Conservation (phyloP, 2,797 vertebrate species). For the Botia almorhae region DNA sequence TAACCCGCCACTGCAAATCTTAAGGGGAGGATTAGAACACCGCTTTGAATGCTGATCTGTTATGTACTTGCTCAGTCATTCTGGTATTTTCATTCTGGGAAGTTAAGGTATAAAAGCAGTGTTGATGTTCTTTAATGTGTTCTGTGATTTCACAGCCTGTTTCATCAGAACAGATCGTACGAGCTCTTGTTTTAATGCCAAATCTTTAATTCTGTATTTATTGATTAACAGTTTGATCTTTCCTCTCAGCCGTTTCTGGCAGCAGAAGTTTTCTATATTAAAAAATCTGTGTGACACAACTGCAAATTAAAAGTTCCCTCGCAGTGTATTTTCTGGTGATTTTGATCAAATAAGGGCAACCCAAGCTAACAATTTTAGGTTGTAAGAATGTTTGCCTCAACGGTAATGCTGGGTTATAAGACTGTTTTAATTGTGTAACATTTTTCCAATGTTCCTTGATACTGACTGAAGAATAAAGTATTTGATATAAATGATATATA, state of each 20-base stretch:
- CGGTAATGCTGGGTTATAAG: neutral
- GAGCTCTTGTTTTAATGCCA: neutral
- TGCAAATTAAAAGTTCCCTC: neutral
- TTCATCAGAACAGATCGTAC: neutral
- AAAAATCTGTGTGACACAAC: neutral
- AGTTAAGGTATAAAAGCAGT: neutral
- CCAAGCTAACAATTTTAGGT: no score
- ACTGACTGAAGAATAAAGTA: no score
- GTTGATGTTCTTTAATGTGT: neutral
- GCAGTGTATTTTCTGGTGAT: neutral
- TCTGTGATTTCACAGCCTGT: neutral
- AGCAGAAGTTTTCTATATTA: neutral
- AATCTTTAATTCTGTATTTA: conserved; percentile 9
- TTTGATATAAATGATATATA: no score
- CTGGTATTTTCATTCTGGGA: neutral
- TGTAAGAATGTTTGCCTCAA: no score
- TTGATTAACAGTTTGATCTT: conserved; percentile 25
- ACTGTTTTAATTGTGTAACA: neutral
- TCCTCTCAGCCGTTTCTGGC: neutral
- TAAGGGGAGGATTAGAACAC: no score
- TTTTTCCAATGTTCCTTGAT: no score
- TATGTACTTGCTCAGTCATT: no score
- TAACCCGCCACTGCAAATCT: no score
- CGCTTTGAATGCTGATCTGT: no score
- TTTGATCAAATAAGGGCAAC: neutral